These are phyloP conservation scores for Yponomeuta malinellus DNA, from an alignment of 2,888 invertebrate species.

Conservation along the genomic window DNA sequence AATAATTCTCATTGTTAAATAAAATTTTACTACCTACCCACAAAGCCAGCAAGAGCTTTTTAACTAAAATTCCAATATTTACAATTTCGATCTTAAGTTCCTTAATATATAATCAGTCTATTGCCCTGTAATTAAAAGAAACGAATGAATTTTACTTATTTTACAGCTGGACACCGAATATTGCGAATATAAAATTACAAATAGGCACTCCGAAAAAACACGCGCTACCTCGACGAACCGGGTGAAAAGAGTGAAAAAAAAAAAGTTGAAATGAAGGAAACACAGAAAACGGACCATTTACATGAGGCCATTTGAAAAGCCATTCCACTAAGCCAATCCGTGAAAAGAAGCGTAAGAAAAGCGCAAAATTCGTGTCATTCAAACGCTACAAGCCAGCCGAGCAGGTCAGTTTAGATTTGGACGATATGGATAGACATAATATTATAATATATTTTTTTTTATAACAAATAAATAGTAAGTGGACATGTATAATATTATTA, in stretches of 20 bases:
- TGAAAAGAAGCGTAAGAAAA: too few relatives aligned
- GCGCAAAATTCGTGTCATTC: too few relatives aligned
- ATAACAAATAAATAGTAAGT: too few relatives aligned
- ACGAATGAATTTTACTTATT: not conserved
- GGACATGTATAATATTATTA: too few relatives aligned
- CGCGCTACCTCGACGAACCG: not conserved
- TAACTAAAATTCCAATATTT: not conserved
- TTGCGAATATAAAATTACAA: not conserved
- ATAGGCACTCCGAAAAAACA: not conserved
- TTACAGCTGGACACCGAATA: not conserved
- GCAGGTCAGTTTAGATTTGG: too few relatives aligned
- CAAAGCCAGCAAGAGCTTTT: not conserved
- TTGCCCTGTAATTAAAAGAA: not conserved
- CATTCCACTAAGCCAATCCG: too few relatives aligned
- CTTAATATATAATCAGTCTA: not conserved
- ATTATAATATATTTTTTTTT: too few relatives aligned
- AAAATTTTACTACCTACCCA: not conserved
- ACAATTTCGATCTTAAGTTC: not conserved
- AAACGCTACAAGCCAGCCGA: too few relatives aligned
- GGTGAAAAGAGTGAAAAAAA: not conserved
- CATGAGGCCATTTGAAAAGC: too few relatives aligned
- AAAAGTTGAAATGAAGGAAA: too few relatives aligned
- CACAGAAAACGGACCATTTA: too few relatives aligned
- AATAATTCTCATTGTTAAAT: not conserved
- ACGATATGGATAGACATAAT: too few relatives aligned